Evolutionary conservation across 2,113 vertebrate species (phyloP).

Genomic region (Campylomormyrus numenius): DNA sequence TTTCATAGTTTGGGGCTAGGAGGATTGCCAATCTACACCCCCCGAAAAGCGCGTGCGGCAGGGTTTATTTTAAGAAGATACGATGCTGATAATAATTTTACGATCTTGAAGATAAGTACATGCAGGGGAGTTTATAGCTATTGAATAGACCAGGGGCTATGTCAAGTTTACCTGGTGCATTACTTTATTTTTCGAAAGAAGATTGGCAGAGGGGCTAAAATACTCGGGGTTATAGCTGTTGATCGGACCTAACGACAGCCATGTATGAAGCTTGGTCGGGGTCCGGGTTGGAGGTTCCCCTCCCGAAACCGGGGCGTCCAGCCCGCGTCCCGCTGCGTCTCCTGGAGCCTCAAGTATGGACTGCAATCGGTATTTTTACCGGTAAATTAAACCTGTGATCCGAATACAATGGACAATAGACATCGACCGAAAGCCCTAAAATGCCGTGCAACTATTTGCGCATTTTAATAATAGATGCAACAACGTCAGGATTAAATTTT

Average conservation of each 20-base stretch:
- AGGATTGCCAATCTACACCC: background rate
- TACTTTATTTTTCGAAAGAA: no score
- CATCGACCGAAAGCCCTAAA: background rate
- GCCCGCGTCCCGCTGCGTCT: background rate
- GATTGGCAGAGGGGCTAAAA: no score
- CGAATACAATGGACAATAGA: background rate
- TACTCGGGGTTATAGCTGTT: no score
- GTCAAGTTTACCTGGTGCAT: no score
- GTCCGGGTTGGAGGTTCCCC: background rate
- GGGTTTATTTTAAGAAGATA: background rate
- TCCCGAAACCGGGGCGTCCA: background rate
- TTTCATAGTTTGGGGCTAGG: background rate
- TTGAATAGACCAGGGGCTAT: no score
- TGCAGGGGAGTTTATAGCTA: no score
- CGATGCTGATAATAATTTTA: background rate
- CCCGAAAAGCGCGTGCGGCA: background rate
- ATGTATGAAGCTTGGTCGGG: background rate
- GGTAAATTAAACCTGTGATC: background rate
- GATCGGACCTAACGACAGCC: no score
- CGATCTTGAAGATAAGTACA: background rate
- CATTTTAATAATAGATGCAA: background rate
- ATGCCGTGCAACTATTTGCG: background rate
- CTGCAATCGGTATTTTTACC: background rate
- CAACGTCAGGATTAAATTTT: background rate
- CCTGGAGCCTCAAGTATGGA: background rate